Evolutionary conservation across 2,797 vertebrate genomes (phyloP), one percentile per base, ranked within the genome.

Genomic region (Acipenser ruthenus): DNA sequence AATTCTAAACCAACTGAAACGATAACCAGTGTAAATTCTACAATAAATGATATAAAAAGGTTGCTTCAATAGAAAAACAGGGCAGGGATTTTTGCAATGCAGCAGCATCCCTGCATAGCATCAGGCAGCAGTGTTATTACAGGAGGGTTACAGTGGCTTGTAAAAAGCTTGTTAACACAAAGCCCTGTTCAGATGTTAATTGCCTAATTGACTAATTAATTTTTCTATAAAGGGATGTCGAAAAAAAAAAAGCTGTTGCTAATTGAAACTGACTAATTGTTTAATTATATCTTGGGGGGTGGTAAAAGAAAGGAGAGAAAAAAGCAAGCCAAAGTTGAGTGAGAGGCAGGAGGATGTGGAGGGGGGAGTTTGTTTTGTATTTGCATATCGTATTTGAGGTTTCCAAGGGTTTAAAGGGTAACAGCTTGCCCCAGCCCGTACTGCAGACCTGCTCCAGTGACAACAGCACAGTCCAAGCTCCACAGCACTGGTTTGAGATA

Each of bases 131-230:
- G 71, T 77, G 71, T 81, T 85, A 84, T 88, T 87, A 87, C 88
- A 75, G 82, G 84, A 78, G 87, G 88, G 85, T 87, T 87, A 85
- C 85, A 79, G 74, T 86, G 77, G 86, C 88, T 87, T 91, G 88
- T 91, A 88, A 90, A 90, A 90, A 84, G 81, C 88, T 90, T 83
- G 88, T 90, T 91, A 91, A 90, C 87, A 91, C 88, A 90, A 88
- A 90, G 88, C 87, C 86, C 87, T 83, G 87, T 86, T 87, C 89
- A 89, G 83, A 87, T 90, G 89, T 90, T 91, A 90, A 91, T 91
- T 91, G 89, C 86, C 86, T 90, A 90, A 91, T 90, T 90, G 88
- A 88, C 89, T 90, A 89, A 90, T 91, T 91, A 86, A 82, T 83
- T 90, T 90, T 88, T 83, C 85, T 86, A 88, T 88, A 86, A 89